Evolutionary conservation across 2,113 vertebrate genomes (phyloP).

Genomic region (Notothenia coriiceps): DNA sequence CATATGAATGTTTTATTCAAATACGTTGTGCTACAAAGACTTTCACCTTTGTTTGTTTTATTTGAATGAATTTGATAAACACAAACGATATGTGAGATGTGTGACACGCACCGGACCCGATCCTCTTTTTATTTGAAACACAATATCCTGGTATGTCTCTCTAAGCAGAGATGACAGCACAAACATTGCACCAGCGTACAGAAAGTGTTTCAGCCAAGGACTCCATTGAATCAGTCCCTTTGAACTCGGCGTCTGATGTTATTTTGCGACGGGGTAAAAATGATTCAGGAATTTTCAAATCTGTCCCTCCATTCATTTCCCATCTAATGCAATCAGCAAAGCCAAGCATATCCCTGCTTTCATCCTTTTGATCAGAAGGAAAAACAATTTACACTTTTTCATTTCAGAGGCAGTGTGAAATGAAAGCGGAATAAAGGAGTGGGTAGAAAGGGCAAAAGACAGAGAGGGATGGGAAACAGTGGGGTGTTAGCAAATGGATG

Average conservation of each 20-base stretch:
- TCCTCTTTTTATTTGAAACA: constrained; percentile 17
- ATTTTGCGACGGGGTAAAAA: constrained; percentile 38
- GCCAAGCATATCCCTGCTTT: constrained; percentile 56
- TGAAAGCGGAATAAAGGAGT: constrained; percentile 44
- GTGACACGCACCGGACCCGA: not conserved
- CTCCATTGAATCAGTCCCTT: constrained; percentile 48
- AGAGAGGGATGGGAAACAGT: constrained; percentile 44
- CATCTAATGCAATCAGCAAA: constrained; percentile 58
- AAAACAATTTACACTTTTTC: constrained; percentile 67
- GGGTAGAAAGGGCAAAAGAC: constrained; percentile 47
- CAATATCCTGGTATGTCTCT: constrained; percentile 7
- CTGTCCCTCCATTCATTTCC: constrained; percentile 54
- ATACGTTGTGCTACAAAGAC: not conserved
- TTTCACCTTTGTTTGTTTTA: not conserved
- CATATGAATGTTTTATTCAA: not conserved
- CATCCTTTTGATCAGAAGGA: constrained; percentile 68
- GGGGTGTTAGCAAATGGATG: constrained; percentile 44
- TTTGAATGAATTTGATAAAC: constrained; percentile 1
- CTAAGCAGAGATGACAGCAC: constrained; percentile 39
- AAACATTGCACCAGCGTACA: constrained; percentile 26
- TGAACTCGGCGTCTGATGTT: constrained; percentile 51
- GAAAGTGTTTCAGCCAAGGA: constrained; percentile 29
- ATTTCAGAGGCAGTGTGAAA: constrained; percentile 58
- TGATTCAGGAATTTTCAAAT: constrained; percentile 63
- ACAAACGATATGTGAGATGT: not conserved